A percentile compares a stretch with the other conserved stretches of the same genome.
These are phyloP conservation scores for Pygoscelis antarcticus DNA, from an alignment of 2,113 vertebrate genomes.

Conservation along the genomic window DNA sequence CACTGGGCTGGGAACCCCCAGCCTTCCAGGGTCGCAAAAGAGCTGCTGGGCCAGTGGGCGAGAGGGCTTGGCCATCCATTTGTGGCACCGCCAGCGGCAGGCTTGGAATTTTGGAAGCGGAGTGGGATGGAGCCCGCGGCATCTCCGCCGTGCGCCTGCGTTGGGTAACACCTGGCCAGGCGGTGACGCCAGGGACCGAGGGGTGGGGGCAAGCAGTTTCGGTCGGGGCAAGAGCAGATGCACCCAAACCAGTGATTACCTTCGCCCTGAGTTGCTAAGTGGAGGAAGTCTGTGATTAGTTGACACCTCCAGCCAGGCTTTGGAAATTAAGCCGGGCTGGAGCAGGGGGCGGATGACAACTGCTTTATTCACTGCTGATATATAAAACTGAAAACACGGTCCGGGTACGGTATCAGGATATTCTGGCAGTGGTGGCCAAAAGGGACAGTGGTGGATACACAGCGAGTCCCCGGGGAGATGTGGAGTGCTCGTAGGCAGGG, in stretches of 20 bases:
- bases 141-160: accelerated
- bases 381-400: conserved; percentile 5
- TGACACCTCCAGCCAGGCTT: conserved; percentile 53
- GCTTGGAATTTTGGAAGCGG: not conserved
- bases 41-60: not conserved
- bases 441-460: not conserved
- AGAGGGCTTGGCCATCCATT: accelerated
- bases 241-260: conserved; percentile 58
- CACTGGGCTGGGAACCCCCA: not conserved
- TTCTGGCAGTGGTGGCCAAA: accelerated
- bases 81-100: accelerated
- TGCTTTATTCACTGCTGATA: conserved; percentile 48
- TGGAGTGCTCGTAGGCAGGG: not conserved
- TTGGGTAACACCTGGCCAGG: conserved; percentile 37
- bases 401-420: not conserved
- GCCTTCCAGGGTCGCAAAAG: not conserved
- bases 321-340: conserved; percentile 26
- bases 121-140: not conserved
- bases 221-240: conserved; percentile 50
- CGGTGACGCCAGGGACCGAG: not conserved
- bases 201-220: conserved; percentile 61
- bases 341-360: conserved; percentile 32
- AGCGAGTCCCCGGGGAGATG: accelerated
- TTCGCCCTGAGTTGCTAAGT: conserved; percentile 54
- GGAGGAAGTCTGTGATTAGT: conserved; percentile 67